phyloP scores from a whole-genome alignment of 2,888 invertebrate genomes.

The Trissolcus japonicus region DNA sequence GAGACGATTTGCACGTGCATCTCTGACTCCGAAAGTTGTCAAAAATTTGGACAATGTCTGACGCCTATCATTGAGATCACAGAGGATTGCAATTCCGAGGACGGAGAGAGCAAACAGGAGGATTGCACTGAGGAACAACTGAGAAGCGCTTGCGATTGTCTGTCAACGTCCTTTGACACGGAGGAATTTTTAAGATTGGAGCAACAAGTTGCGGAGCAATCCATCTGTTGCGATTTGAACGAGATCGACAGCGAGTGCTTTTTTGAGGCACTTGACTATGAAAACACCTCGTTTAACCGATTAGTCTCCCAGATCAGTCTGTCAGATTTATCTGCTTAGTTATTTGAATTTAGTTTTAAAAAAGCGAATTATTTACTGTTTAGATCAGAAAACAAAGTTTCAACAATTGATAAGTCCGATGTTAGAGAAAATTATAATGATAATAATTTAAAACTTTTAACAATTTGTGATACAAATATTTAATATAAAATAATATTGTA shows the following conservation, averaged over 20 bases:
- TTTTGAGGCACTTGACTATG: conserved; percentile 58
- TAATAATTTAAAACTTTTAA: background rate
- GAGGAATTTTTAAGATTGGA: conserved; percentile 66
- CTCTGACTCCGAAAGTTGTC: background rate
- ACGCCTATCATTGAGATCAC: conserved; percentile 28
- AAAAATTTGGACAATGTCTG: conserved; percentile 3
- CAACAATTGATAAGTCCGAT: background rate
- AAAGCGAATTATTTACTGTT: background rate
- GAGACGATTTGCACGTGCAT: conserved; percentile 25
- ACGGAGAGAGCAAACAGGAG: background rate
- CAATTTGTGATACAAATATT: too few species aligned
- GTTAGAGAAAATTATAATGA: background rate
- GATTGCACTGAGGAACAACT: conserved; percentile 13
- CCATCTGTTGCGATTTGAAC: conserved; percentile 29
- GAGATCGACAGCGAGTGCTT: conserved; percentile 8
- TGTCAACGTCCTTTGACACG: conserved; percentile 65
- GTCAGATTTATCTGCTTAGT: conserved; percentile 35
- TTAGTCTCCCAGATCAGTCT: conserved; percentile 62
- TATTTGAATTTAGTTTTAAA: background rate
- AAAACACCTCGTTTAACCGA: conserved; percentile 62
- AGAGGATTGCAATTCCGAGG: conserved; percentile 6
- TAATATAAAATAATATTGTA: too few species aligned
- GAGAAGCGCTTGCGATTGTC: conserved; percentile 40
- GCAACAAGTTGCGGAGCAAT: conserved; percentile 7
- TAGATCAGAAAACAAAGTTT: background rate